Evolutionary conservation across 2,888 invertebrate species (phyloP).

Genomic region (Eumacrocentrus americanus): DNA sequence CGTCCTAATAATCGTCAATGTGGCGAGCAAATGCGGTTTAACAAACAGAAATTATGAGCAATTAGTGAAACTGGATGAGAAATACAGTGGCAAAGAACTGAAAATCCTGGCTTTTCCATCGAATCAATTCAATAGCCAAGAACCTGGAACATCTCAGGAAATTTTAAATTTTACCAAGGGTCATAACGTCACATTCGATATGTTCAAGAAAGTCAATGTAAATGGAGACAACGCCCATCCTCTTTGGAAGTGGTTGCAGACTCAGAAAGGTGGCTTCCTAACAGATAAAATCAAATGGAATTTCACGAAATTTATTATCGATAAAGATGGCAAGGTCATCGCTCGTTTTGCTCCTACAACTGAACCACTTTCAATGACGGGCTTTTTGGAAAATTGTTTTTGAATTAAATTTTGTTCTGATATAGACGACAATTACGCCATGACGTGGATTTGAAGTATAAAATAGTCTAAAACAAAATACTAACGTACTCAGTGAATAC

Average conservation of each 20-base stretch:
- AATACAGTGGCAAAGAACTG: conserved; percentile 72
- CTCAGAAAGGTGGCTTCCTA: conserved; percentile 56
- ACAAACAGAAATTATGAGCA: conserved; percentile 83
- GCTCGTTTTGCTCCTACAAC: conserved; percentile 68
- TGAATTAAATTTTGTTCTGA: no score
- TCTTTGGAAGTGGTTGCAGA: conserved; percentile 60
- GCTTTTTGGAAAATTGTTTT: conserved; percentile 62
- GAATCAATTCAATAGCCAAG: conserved; percentile 68
- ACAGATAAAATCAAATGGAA: conserved; percentile 82
- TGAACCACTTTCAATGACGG: conserved; percentile 62
- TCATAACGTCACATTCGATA: conserved; percentile 35
- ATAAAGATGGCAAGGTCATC: conserved; percentile 72
- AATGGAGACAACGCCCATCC: conserved; percentile 61
- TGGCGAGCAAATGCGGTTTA: conserved; percentile 84
- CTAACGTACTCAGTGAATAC: no score
- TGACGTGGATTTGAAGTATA: no score
- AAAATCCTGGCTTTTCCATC: conserved; percentile 73
- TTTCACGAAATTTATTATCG: conserved; percentile 81
- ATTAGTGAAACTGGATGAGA: conserved; percentile 74
- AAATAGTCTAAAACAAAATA: no score
- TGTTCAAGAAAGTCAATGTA: conserved; percentile 45
- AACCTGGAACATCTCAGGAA: conserved; percentile 50
- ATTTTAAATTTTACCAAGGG: conserved; percentile 32
- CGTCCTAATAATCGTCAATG: conserved; percentile 83
- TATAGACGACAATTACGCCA: no score